phyloP scores from a whole-genome alignment of 2,888 invertebrate genomes.

The Ophion ellenae region DNA sequence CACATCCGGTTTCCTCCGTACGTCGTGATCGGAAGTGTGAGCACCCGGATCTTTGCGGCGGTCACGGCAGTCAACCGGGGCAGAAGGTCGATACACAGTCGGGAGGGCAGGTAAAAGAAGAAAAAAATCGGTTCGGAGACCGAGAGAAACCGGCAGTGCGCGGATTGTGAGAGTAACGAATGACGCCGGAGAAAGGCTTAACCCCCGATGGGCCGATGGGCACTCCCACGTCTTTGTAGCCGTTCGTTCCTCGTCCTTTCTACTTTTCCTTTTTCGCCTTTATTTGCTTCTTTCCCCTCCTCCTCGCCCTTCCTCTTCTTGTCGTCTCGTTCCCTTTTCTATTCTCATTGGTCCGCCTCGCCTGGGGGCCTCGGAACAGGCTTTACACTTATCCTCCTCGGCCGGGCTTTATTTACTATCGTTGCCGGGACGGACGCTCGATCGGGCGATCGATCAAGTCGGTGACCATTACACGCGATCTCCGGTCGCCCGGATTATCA shows the following conservation, averaged over 20 bases:
- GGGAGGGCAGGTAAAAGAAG: background rate
- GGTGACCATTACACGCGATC: background rate
- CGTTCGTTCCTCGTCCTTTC: background rate
- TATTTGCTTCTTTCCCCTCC: background rate
- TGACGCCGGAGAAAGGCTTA: constrained; percentile 75
- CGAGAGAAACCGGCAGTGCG: constrained; percentile 54
- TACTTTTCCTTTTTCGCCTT: background rate
- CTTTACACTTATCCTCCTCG: background rate
- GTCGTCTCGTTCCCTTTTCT: background rate
- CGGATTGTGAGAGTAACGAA: constrained; percentile 76
- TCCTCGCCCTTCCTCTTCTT: background rate
- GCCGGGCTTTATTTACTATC: background rate
- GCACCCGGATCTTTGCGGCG: background rate
- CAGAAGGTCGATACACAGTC: background rate
- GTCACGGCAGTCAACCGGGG: background rate
- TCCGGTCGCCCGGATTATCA: background rate
- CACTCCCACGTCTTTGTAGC: constrained; percentile 74
- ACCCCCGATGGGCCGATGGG: constrained; percentile 75
- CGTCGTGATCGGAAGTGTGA: background rate
- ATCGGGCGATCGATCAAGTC: background rate
- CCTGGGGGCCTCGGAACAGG: background rate
- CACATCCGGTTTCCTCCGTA: background rate
- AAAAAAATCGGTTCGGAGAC: background rate
- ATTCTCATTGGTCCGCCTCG: background rate
- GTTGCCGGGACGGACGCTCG: background rate